phyloP scores from a whole-genome alignment of 2,888 invertebrate genomes.

The Apamea crenata region DNA sequence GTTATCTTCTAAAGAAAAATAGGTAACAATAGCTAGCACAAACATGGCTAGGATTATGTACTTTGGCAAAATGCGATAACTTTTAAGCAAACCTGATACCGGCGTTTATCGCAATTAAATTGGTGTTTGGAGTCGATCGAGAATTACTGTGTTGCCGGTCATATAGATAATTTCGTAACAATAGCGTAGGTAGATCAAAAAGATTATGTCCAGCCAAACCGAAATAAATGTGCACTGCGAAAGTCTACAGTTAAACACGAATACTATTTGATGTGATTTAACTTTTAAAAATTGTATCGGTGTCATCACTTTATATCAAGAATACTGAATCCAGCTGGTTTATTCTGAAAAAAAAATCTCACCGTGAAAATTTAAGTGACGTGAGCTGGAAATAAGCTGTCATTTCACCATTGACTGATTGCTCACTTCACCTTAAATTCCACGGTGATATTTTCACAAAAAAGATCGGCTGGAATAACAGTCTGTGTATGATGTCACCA shows the following conservation, averaged over 20 bases:
- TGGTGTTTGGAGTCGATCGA: not conserved
- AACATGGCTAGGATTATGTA: constrained; percentile 26
- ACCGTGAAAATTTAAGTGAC: not conserved
- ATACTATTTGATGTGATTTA: not conserved
- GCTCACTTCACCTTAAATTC: too few relatives aligned
- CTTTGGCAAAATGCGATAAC: constrained; percentile 29
- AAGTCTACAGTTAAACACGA: not conserved
- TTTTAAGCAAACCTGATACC: constrained; percentile 7
- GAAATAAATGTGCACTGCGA: not conserved
- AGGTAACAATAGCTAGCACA: not conserved
- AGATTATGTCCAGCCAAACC: not conserved
- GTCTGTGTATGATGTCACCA: not conserved
- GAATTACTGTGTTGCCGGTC: not conserved
- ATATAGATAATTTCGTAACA: not conserved
- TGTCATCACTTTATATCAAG: not conserved
- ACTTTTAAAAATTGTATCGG: not conserved
- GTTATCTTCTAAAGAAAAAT: constrained; percentile 8
- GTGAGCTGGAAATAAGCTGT: not conserved
- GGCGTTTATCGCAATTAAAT: constrained; percentile 12
- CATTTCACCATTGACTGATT: not conserved
- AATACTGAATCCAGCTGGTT: not conserved
- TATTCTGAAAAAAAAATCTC: not conserved
- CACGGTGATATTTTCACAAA: not conserved
- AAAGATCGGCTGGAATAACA: not conserved
- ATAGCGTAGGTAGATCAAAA: not conserved